Conservation (phyloP, 2,113 vertebrate species). For the Petrocephalus microphthalmus region DNA sequence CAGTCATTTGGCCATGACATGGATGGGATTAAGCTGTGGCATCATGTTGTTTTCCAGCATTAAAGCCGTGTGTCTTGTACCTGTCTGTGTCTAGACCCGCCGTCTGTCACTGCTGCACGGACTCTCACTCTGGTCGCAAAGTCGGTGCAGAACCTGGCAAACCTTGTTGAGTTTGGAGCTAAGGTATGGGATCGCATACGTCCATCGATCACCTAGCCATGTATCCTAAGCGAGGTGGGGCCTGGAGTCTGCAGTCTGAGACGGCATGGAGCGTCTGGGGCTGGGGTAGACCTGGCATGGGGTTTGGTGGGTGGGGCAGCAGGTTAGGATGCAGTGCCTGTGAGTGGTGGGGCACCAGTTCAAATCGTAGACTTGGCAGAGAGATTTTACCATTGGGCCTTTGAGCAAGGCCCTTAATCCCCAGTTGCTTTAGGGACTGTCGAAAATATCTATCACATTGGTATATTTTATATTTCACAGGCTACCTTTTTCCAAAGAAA, state of each 20-base stretch:
- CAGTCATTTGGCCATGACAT: not conserved
- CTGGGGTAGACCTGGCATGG: not conserved
- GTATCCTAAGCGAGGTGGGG: not conserved
- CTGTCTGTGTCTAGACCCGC: slow-evolving; percentile 71
- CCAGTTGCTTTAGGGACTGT: not conserved
- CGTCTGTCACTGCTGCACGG: slow-evolving; percentile 87
- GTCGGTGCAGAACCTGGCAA: slow-evolving; percentile 97
- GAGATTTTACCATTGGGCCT: not conserved
- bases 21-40: not conserved
- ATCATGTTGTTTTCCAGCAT: not conserved
- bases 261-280: too few species aligned
- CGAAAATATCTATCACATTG: not conserved
- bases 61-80: not conserved
- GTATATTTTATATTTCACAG: not conserved
- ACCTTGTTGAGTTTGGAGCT: slow-evolving; percentile 96
- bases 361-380: not conserved
- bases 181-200: slow-evolving; percentile 66
- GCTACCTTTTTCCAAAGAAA: not conserved
- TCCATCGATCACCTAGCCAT: not conserved
- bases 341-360: not conserved
- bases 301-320: not conserved
- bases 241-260: not conserved
- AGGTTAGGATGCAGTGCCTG: not conserved
- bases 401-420: not conserved
- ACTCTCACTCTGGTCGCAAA: slow-evolving; percentile 95